Evolutionary conservation across 2,888 invertebrate species (phyloP), one percentile per base, ranked within the genome.

Genomic region (Lathronympha strigana): DNA sequence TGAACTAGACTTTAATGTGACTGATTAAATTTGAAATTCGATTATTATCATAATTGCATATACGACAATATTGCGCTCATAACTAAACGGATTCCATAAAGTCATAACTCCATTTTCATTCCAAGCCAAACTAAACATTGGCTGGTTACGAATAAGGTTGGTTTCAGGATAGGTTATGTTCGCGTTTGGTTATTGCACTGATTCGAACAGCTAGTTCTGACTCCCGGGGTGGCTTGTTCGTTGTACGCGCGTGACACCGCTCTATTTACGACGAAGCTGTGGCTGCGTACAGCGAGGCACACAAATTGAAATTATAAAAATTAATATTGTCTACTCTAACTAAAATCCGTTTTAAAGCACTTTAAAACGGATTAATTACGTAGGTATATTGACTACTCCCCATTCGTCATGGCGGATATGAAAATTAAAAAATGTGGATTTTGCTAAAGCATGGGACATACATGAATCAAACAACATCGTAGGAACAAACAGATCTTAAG

Each of bases 141-240:
- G 40, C 1, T 0, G 38, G 43, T 50, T 25, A 63, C 28, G 47
- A 57, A 68, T 72, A 70, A 68, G 62, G 74, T 76, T 66, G 61
- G 68, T 33, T 72, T 71, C 73, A 13, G 38, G 17, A 6, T 63
- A 64, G 8, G 9, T 40, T 36, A 63, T 40, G 15, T 28, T 62
- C 58, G 72, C 67, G 72, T 68, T 68, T 62, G 38, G 66, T 68
- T 69, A 66, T 54, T 71, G 73, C 72, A 71, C 61, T 80, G 84
- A 81, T 84, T 83, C 81, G 79, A 83, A 81, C 82, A 84, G 86
- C 87, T 88, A 88, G 87, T 87, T 87, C 84, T 86, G 86, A 85
- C 87, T 88, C 89, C 88, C 86, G 87, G 89, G 90, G 90, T 90
- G 90, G 89, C 86, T 89, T 84, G 87, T 86, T 88, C 89, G 87